These are phyloP conservation scores for Stylophora pistillata DNA, from an alignment of 64 coral and sea anemone species.

Conservation along the genomic window DNA sequence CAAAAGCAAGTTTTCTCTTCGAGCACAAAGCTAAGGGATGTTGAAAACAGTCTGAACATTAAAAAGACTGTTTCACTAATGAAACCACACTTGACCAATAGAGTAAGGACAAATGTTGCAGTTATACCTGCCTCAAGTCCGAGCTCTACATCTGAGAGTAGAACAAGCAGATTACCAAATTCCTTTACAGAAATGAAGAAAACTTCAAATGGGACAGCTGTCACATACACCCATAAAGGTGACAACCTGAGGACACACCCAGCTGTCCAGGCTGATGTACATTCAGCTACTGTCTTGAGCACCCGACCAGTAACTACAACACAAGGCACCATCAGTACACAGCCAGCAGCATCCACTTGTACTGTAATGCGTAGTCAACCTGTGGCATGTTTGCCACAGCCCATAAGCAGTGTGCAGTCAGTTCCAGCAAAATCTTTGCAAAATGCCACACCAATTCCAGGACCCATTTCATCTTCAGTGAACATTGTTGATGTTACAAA, in stretches of 20 bases:
- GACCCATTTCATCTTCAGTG: constrained; percentile 2
- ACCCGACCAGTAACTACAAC: constrained; percentile 27
- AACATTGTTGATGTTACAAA: not conserved
- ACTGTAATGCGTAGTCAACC: constrained; percentile 7
- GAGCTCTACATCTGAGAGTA: not conserved
- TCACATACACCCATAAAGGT: not conserved
- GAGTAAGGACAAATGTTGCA: not conserved
- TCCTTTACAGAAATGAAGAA: not conserved
- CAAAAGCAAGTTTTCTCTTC: not conserved
- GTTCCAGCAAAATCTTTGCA: not conserved
- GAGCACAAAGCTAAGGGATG: not conserved
- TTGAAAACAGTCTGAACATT: not conserved
- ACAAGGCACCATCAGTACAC: constrained; percentile 7
- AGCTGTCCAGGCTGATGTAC: not conserved
- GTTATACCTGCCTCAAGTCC: not conserved
- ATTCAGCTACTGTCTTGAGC: not conserved
- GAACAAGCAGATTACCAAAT: not conserved
- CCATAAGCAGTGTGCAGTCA: not conserved
- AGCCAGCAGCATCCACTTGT: not conserved
- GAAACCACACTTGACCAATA: not conserved
- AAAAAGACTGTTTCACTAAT: not conserved
- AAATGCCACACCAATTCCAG: not conserved
- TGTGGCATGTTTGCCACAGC: constrained; percentile 3
- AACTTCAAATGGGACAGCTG: not conserved
- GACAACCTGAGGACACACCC: not conserved